Percentiles rank a stretch among this genome's conserved stretches.
Conservation (phyloP, 2,113 vertebrate genomes). For the Tragelaphus scriptus region DNA sequence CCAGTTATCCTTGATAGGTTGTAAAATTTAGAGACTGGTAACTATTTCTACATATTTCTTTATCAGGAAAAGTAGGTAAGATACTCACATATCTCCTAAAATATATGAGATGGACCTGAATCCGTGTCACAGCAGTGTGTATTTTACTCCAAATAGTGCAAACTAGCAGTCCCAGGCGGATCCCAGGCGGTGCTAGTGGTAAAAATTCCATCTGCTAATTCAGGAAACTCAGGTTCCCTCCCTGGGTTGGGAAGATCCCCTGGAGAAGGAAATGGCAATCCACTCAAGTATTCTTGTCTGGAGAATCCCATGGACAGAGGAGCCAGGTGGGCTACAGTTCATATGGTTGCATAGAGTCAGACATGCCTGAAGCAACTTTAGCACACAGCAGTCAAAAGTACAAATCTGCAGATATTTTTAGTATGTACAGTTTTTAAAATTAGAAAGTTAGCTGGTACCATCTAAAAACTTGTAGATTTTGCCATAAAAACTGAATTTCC, state of each 20-base stretch:
- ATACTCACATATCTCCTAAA: background rate
- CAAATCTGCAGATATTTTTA: background rate
- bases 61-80: background rate
- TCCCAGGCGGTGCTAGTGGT: background rate
- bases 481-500: background rate
- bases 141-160: background rate
- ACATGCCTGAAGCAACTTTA: background rate
- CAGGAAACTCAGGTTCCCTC: background rate
- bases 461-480: conserved; percentile 8
- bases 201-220: background rate
- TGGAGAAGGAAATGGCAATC: background rate
- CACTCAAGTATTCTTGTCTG: background rate
- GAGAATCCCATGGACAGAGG: background rate
- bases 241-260: background rate
- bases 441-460: background rate
- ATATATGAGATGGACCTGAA: background rate
- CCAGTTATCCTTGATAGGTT: conserved; percentile 34
- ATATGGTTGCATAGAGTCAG: background rate
- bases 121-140: background rate
- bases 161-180: background rate
- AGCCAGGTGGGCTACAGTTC: background rate
- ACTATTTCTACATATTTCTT: background rate
- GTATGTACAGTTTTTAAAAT: background rate
- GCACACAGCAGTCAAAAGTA: background rate
- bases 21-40: conserved; percentile 8